phyloP scores from a whole-genome alignment of 2,113 vertebrate genomes.

The Vidua chalybeata region DNA sequence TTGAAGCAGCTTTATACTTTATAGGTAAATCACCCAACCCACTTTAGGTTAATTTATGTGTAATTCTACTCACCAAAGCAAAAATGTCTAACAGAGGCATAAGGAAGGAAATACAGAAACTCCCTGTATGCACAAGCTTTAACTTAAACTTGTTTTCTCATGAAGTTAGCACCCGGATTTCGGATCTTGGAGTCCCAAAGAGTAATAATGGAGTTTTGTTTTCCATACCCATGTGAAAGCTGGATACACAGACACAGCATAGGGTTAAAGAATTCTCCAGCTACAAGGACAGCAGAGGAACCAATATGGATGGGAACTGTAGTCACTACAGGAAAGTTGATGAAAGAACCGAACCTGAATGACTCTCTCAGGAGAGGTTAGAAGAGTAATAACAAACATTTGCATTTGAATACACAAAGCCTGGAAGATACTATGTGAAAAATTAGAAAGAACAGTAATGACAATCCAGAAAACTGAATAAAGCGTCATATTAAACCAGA shows the following conservation, averaged over 20 bases:
- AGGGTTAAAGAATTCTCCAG: not conserved
- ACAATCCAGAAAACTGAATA: not conserved
- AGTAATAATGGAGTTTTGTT: accelerated
- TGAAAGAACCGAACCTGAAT: not conserved
- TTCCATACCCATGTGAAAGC: not conserved
- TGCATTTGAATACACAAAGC: not conserved
- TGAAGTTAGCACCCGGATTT: not conserved
- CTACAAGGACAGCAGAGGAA: not conserved
- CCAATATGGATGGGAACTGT: not conserved
- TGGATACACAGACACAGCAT: not conserved
- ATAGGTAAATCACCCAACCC: not conserved
- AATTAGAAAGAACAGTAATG: not conserved
- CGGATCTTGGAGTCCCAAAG: not conserved
- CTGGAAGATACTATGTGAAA: not conserved
- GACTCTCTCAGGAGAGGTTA: not conserved
- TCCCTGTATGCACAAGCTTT: not conserved
- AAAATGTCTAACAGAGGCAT: not conserved
- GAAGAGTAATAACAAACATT: not conserved
- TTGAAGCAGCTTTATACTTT: not conserved
- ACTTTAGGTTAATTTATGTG: not conserved
- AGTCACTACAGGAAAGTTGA: not conserved
- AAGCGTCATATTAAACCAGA: not conserved
- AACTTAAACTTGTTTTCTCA: not conserved
- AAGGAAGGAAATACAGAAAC: not conserved
- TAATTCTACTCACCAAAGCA: not conserved